Base-by-base conservation (phyloP, 2,797 vertebrate genomes). In the Thripadectes ignobilis region DNA sequence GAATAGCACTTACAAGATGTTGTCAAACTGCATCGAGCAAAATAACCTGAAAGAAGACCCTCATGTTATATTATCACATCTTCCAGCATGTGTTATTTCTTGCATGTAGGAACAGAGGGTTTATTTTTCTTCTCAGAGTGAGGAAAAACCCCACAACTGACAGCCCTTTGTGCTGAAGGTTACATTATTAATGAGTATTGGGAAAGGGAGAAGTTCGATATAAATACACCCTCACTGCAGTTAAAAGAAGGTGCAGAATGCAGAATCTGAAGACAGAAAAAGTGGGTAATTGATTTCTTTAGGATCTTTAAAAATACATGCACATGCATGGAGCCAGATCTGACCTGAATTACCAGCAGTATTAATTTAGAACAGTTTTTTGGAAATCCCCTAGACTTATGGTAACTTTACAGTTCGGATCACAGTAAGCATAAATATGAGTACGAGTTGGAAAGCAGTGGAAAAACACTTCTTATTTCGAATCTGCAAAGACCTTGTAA, bases 1-100 rank as follows among this genome's bases (percentile, higher is more conserved):
- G 48, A 95, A 41, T 74, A 89, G 92, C 61, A 51, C 58, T 74
- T 89, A 84, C 69, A 89, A 68, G 72, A 48, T 57, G 38, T 32
- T 90, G 69, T 92, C 91, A 94, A 68, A 65, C 49, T 61, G 29
- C 58, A 92, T 78, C 92, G 94, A 62, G 86, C 16, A 90, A 94
- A 97, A 87, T 89, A 92, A 92, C 77, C 85, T 91, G 49, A 96
- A 95, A 49, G 59, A 83, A 85, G 71, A 68, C 36, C 48, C 95
- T 48, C 51, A 23, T 89, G 24, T 66, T 77, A 23, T 36, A 68
- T 85, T 54, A 73, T 46, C 78, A 61, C 67, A 49, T 88, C 76
- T 94, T 94, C 71, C 73, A 84, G 57, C 12, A 54, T 65, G 8
- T 9, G 19, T 67, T 88, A 41, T 45, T 14, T 88, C 8, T 43